phyloP scores from a whole-genome alignment of 2,113 vertebrate species.

The Motacilla alba region DNA sequence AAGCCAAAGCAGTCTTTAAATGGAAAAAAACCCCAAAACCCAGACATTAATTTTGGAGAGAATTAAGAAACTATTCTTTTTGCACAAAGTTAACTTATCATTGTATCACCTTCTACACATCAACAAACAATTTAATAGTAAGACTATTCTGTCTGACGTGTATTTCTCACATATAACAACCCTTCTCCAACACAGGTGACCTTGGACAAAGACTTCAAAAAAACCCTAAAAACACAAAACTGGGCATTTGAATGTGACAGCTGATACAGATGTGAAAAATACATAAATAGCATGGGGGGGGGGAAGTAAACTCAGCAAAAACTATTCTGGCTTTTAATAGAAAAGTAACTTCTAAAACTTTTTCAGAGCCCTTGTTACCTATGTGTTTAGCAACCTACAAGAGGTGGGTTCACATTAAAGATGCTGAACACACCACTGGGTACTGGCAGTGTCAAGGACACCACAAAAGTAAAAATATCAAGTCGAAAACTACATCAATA shows the following conservation, averaged over 20 bases:
- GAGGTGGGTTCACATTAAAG: not conserved
- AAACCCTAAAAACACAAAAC: not conserved
- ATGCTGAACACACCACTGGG: not conserved
- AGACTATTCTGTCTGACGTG: not conserved
- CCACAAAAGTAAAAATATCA: not conserved
- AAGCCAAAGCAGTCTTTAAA: constrained; percentile 89
- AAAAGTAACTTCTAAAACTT: not conserved
- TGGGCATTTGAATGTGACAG: not conserved
- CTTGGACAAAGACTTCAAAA: not conserved
- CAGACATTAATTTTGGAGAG: not conserved
- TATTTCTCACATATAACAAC: not conserved
- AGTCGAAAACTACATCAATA: not conserved
- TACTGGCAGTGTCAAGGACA: not conserved
- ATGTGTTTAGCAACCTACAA: not conserved
- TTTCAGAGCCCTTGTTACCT: not conserved
- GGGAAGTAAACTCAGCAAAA: not conserved
- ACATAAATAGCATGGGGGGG: rapidly evolving
- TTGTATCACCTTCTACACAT: not conserved
- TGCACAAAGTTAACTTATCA: not conserved
- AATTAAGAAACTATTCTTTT: not conserved
- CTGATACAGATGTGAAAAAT: not conserved
- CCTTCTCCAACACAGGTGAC: not conserved
- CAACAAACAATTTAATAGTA: not conserved
- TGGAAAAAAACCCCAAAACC: not conserved
- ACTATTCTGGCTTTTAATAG: not conserved